Evolutionary conservation across 2,797 vertebrate species (phyloP).

Genomic region (Decapterus maruadsi): DNA sequence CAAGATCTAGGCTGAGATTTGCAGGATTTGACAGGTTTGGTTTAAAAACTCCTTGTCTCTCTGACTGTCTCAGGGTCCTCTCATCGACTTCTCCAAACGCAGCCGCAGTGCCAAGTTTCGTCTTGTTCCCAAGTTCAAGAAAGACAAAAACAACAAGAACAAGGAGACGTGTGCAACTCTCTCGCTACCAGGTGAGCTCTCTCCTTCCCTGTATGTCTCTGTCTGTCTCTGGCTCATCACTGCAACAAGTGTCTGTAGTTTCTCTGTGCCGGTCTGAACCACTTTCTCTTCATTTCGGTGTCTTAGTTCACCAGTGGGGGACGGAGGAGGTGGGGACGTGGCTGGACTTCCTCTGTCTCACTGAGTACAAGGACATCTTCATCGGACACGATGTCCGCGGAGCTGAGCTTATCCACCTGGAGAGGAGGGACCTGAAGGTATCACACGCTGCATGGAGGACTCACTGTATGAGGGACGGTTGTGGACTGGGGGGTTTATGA

Average conservation of each 20-base stretch:
- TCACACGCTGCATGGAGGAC: neutral
- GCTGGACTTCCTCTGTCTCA: conserved; percentile 96
- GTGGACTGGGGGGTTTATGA: neutral
- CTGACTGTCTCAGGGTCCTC: conserved; percentile 81
- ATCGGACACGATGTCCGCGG: conserved; percentile 95
- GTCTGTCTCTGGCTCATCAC: neutral
- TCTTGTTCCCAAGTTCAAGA: conserved; percentile 97
- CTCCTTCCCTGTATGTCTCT: neutral
- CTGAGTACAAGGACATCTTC: conserved; percentile 98
- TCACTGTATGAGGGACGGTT: neutral
- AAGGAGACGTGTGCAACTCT: conserved; percentile 89
- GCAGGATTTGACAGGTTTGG: no score
- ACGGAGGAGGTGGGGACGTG: conserved; percentile 96
- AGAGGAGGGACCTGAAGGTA: conserved; percentile 99
- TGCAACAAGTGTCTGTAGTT: no score
- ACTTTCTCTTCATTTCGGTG: conserved; percentile 81
- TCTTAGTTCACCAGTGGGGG: conserved; percentile 96
- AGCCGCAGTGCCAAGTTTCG: conserved; percentile 94
- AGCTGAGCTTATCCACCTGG: conserved; percentile 96
- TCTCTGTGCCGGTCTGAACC: conserved; percentile 74
- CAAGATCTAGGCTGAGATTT: no score
- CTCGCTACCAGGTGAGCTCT: conserved; percentile 88
- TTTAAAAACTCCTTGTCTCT: neutral
- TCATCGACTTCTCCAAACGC: conserved; percentile 92
- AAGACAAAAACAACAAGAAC: conserved; percentile 97